A percentile compares a stretch with the other conserved stretches of the same genome.
Conservation (phyloP, 2,797 vertebrate species). For the Crenuchus spilurus region DNA sequence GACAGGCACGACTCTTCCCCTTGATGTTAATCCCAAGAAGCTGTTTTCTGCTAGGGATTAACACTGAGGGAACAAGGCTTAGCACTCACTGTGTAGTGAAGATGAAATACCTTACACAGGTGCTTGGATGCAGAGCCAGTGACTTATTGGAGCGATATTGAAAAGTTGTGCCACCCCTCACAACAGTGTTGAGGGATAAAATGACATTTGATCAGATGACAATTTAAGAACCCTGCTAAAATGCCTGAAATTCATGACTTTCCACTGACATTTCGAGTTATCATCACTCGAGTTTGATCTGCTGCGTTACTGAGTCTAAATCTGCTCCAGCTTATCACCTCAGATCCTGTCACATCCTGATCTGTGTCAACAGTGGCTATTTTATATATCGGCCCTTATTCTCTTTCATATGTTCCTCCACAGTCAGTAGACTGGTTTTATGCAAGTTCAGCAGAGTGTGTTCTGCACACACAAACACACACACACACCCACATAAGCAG, state of each 20-base stretch:
- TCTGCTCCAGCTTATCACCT: not conserved
- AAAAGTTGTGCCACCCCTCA: not conserved
- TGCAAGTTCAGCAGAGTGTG: constrained; percentile 24
- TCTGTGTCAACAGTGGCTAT: no score
- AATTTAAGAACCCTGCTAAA: not conserved
- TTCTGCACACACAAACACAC: constrained; percentile 19
- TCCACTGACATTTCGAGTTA: not conserved
- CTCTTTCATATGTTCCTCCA: constrained; percentile 5
- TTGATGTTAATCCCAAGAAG: constrained; percentile 79
- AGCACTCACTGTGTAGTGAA: not conserved
- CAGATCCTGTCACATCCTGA: not conserved
- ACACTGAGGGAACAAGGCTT: constrained; percentile 11
- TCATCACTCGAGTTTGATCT: not conserved
- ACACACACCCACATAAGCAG: not conserved
- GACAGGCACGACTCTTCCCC: constrained; percentile 60
- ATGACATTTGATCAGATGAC: not conserved
- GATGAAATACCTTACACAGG: constrained; percentile 11
- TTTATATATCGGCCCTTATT: not conserved
- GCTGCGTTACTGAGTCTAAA: not conserved
- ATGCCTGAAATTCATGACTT: not conserved
- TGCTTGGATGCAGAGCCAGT: not conserved
- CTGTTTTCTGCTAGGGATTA: constrained; percentile 62
- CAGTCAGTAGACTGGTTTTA: constrained; percentile 12
- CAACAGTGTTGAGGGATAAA: not conserved
- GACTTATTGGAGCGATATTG: not conserved